A percentile compares a stretch with the other conserved stretches of the same genome.
Evolutionary conservation across 2,113 vertebrate genomes (phyloP).

Genomic region (Nestor notabilis): DNA sequence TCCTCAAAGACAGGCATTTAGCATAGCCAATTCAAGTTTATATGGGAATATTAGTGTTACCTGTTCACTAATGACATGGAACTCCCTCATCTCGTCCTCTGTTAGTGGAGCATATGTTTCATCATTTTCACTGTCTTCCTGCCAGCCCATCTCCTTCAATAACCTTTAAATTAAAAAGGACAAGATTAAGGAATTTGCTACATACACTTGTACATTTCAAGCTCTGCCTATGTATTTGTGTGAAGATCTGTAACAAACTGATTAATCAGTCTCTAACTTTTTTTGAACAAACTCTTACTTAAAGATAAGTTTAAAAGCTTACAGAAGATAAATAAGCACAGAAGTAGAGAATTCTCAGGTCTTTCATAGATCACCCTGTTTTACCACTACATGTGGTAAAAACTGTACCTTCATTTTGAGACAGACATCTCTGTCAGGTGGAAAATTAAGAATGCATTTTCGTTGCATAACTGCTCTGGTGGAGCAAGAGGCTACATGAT

Average conservation of each 20-base stretch:
- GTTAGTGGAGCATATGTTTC: constrained; percentile 82
- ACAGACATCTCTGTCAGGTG: not conserved
- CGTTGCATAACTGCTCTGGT: not conserved
- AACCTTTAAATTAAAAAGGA: constrained; percentile 63
- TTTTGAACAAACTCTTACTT: not conserved
- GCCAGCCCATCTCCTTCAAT: constrained; percentile 87
- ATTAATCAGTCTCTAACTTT: not conserved
- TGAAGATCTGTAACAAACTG: not conserved
- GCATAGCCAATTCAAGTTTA: not conserved
- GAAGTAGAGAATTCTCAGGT: not conserved
- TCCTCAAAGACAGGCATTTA: not conserved
- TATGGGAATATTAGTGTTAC: constrained; percentile 41
- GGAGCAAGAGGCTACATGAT: not conserved
- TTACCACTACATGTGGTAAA: not conserved
- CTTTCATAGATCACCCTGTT: not conserved
- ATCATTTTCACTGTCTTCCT: constrained; percentile 84
- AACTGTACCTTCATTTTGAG: not conserved
- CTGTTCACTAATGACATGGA: constrained; percentile 81
- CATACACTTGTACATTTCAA: not conserved
- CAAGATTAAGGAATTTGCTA: not conserved
- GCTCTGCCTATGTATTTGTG: not conserved
- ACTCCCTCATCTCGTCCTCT: constrained; percentile 86
- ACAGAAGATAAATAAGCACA: not conserved
- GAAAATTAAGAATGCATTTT: not conserved
- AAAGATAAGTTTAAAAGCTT: not conserved